A percentile compares a stretch with the other conserved stretches of the same genome.
These are phyloP conservation scores for Lepus timidus DNA, from an alignment of 2,113 vertebrate species.

Conservation along the genomic window DNA sequence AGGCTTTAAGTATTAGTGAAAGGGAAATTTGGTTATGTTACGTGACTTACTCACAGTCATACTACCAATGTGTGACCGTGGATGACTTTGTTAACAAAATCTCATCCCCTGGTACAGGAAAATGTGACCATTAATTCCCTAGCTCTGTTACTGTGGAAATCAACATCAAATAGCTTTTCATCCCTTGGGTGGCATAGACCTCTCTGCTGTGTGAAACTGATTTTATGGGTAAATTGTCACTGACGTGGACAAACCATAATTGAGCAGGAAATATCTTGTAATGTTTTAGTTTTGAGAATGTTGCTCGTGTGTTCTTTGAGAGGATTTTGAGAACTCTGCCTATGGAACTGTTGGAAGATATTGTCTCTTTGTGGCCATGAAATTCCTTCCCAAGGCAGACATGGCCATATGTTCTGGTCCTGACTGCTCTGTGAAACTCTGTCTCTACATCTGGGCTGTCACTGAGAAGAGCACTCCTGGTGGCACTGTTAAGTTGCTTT, in stretches of 20 bases:
- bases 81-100: neutral
- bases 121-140: neutral
- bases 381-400: neutral
- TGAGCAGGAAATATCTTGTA: neutral
- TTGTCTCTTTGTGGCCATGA: neutral
- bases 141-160: neutral
- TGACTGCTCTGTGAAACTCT: neutral
- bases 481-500: neutral
- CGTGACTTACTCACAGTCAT: neutral
- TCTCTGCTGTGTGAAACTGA: neutral
- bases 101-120: neutral
- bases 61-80: neutral
- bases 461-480: neutral
- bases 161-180: neutral
- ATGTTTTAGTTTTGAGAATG: neutral
- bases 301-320: neutral
- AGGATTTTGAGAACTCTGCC: neutral
- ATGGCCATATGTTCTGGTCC: no score
- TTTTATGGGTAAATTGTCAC: neutral
- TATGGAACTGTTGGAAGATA: neutral
- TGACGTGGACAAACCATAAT: neutral
- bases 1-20: neutral
- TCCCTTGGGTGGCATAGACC: accelerated
- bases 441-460: neutral
- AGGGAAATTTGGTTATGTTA: neutral